Evolutionary conservation across 2,888 invertebrate genomes (phyloP), one percentile per base, ranked within the genome.

Genomic region (Orthosia gothica): DNA sequence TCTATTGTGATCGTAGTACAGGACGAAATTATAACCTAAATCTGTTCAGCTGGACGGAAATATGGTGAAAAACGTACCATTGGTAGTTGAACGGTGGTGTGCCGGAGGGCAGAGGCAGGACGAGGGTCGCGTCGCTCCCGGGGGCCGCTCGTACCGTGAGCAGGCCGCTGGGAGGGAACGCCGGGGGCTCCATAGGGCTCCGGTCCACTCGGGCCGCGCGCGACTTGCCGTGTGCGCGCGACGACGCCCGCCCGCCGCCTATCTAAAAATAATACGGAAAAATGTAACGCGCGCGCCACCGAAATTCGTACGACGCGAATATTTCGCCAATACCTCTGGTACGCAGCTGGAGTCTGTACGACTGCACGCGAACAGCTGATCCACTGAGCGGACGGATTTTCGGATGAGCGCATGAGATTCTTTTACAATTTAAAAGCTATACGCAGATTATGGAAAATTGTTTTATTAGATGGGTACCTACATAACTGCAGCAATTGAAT

Each of bases 191-290:
- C 95, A 95, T 95, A 91, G 93, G 93, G 91, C 94, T 94, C 93
- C 95, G 93, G 91, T 93, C 94, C 93, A 91, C 93, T 93, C 95
- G 91, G 92, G 89, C 91, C 96, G 95, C 95, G 95, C 94, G 95
- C 96, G 95, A 89, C 89, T 89, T 88, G 90, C 92, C 93, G 95
- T 95, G 94, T 94, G 95, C 94, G 93, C 91, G 88, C 89, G 87
- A 88, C 87, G 89, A 89, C 90, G 91, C 91, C 91, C 93, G 93
- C 90, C 91, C 92, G 94, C 94, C 95, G 93, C 94, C 95, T 95
- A 95, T 95, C 96, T 96, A 96, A 94, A 96, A 96, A 96, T 96
- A 96, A 94, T 94, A 93, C 94, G 89, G 92, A 96, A 96, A 96
- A 94, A 96, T 95, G 94, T 94, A 91, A 93, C 89, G 87, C 94